phyloP scores from a whole-genome alignment of 2,888 invertebrate genomes.

The Oscheius sp. region DNA sequence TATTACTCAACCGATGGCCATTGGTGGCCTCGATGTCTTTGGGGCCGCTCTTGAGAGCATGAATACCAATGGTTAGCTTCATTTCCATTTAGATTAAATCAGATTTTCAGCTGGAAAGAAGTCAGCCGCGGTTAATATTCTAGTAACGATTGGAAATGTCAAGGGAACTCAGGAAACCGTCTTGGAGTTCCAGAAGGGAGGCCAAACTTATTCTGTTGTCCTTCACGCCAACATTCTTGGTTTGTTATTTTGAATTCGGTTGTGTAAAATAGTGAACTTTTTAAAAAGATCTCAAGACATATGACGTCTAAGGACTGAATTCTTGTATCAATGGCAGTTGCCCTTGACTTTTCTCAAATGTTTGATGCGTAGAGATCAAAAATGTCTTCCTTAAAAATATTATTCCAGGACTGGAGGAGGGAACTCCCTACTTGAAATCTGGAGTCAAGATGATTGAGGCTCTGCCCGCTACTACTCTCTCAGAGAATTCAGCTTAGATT shows the following conservation, averaged over 20 bases:
- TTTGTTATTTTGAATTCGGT: background rate
- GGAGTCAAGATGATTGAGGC: conserved; percentile 23
- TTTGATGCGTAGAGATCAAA: too few species aligned
- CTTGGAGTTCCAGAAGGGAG: background rate
- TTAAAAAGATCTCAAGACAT: too few species aligned
- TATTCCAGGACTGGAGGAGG: conserved; percentile 19
- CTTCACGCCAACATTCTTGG: conserved; percentile 26
- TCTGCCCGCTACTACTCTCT: background rate
- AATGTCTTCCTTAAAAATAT: background rate
- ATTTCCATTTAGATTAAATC: background rate
- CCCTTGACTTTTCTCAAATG: background rate
- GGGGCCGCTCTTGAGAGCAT: background rate
- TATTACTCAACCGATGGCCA: conserved; percentile 6
- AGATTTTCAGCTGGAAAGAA: background rate
- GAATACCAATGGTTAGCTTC: background rate
- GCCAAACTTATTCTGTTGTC: background rate
- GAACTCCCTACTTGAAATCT: conserved; percentile 27
- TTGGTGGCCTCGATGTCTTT: conserved; percentile 4
- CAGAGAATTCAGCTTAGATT: background rate
- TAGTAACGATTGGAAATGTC: conserved; percentile 1
- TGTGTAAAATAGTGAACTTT: background rate
- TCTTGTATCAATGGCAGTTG: too few species aligned
- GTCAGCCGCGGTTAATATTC: background rate
- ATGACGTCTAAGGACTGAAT: too few species aligned
- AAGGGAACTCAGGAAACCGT: conserved; percentile 17